Percentiles rank a stretch among this genome's conserved stretches.
phyloP scores from a whole-genome alignment of 2,113 vertebrate genomes.

The Paralichthys olivaceus region DNA sequence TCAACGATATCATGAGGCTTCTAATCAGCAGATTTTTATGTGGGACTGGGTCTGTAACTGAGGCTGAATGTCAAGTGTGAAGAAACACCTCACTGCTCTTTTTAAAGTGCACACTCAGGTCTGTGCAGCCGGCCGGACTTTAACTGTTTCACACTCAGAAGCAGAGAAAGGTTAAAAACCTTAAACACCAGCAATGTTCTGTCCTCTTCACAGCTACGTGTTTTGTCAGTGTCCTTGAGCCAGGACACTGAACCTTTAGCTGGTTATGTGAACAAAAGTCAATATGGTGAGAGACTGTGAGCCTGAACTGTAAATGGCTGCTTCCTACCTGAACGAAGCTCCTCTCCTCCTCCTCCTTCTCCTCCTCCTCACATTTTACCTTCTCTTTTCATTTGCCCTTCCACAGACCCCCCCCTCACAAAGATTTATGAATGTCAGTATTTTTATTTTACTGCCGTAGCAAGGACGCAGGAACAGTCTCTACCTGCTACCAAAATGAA shows the following conservation, averaged over 20 bases:
- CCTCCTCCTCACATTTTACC: not conserved
- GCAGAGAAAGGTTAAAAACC: slow-evolving; percentile 10
- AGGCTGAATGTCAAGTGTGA: slow-evolving; percentile 37
- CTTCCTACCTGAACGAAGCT: slow-evolving; percentile 4
- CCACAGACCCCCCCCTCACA: slow-evolving; percentile 11
- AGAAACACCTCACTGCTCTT: slow-evolving; percentile 28
- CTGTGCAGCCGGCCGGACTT: not conserved
- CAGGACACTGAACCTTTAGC: slow-evolving; percentile 11
- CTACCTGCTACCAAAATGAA: slow-evolving; percentile 38
- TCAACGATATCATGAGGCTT: slow-evolving; percentile 9
- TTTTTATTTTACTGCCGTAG: slow-evolving; percentile 43
- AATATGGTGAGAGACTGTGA: not conserved
- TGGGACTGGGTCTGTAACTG: slow-evolving; percentile 27
- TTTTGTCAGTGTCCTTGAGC: slow-evolving; percentile 31
- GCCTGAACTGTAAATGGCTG: slow-evolving; percentile 16
- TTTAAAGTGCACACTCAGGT: slow-evolving; percentile 41
- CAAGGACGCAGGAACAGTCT: slow-evolving; percentile 42
- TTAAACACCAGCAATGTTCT: not conserved
- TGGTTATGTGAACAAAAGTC: slow-evolving; percentile 16
- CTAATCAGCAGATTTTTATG: slow-evolving; percentile 21
- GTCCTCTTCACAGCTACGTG: not conserved
- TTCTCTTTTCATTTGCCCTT: slow-evolving; percentile 42
- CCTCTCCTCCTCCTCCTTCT: slow-evolving; percentile 1
- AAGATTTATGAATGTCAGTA: slow-evolving; percentile 50
- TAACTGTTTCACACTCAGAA: slow-evolving; percentile 2